These are phyloP conservation scores for Heterotilapia buettikoferi DNA, from an alignment of 2,113 vertebrate genomes.

Conservation along the genomic window DNA sequence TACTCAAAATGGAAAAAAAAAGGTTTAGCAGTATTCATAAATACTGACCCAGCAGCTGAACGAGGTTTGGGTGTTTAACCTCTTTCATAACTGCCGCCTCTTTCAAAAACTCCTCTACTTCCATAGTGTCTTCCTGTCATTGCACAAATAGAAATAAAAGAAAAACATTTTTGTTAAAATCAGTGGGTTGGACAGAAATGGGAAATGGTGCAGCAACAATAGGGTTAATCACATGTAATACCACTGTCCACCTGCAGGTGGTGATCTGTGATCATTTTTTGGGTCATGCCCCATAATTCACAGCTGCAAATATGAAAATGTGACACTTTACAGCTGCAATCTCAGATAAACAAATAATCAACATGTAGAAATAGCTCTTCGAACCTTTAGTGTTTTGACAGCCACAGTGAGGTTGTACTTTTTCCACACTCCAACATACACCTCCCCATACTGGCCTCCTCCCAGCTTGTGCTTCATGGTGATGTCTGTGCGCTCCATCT, in stretches of 20 bases:
- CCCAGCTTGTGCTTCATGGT: conserved; percentile 99
- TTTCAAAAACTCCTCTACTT: conserved; percentile 97
- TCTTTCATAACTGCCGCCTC: conserved; percentile 99
- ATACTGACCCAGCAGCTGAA: conserved; percentile 81
- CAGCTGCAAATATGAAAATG: neutral
- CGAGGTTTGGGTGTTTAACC: conserved; percentile 97
- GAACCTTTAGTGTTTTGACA: conserved; percentile 95
- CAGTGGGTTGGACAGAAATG: neutral
- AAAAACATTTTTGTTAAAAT: neutral
- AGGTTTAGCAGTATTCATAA: neutral
- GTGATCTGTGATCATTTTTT: neutral
- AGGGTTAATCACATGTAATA: neutral
- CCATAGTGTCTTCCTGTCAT: conserved; percentile 96
- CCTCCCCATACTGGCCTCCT: conserved; percentile 96
- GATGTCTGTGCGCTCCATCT: conserved; percentile 99
- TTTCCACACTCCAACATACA: conserved; percentile 97
- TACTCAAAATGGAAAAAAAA: neutral
- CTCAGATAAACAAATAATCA: neutral
- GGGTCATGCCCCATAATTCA: neutral
- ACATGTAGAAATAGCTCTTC: neutral
- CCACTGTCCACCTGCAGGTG: conserved; percentile 47
- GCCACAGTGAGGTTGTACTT: conserved; percentile 97
- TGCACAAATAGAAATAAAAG: neutral
- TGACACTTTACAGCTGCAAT: neutral
- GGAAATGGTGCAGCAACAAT: neutral